These are phyloP conservation scores for Semnornis frantzii DNA, from an alignment of 2,113 vertebrate genomes.

Conservation along the genomic window DNA sequence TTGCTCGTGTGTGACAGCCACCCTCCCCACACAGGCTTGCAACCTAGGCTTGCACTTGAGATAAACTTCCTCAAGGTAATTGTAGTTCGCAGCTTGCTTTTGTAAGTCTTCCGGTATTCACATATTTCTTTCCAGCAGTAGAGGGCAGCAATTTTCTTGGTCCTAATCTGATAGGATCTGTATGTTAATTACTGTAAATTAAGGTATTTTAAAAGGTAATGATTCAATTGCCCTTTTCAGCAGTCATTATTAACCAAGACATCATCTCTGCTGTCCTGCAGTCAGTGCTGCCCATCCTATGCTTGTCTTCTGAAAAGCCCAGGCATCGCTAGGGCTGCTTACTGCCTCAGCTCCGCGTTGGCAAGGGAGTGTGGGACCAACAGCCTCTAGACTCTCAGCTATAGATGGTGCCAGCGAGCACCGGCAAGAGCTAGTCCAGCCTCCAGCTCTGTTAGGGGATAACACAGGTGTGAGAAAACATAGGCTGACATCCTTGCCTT, in stretches of 20 bases:
- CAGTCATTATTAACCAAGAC: neutral
- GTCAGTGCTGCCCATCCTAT: neutral
- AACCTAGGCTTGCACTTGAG: neutral
- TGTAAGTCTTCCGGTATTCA: neutral
- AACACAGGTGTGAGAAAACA: neutral
- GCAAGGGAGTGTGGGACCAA: fast-evolving
- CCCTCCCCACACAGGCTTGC: neutral
- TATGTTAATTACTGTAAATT: slow-evolving; percentile 8
- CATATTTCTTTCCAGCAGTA: slow-evolving; percentile 61
- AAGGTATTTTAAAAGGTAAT: neutral
- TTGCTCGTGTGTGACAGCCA: neutral
- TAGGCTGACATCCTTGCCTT: neutral
- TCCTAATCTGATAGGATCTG: neutral
- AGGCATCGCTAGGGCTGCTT: neutral
- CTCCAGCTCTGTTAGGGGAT: neutral
- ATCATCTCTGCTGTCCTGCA: neutral
- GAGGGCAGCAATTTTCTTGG: slow-evolving; percentile 73
- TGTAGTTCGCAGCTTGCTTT: neutral
- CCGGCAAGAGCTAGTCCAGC: neutral
- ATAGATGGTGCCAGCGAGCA: neutral
- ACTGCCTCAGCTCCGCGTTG: neutral
- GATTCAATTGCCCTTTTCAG: neutral
- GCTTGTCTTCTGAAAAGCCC: neutral
- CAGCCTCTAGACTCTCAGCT: neutral
- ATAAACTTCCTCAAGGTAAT: neutral